Evolutionary conservation across 2,797 vertebrate species (phyloP).

Genomic region (Yasuhikotakia modesta): DNA sequence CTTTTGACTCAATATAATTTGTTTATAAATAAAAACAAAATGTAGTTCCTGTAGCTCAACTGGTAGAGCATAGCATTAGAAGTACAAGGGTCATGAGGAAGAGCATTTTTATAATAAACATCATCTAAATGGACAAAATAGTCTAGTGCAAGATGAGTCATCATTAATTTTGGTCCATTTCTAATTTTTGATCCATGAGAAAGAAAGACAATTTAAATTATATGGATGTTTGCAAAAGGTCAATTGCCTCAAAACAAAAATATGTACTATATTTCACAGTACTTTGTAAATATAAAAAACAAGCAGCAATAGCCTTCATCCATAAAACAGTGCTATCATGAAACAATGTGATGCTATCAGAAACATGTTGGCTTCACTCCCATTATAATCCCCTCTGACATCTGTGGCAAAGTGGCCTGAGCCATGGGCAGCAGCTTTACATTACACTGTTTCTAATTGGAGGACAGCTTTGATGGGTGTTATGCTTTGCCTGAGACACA

Average conservation of each 20-base stretch:
- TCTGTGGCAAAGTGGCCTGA: slow-evolving; percentile 54
- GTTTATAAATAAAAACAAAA: too few relatives aligned
- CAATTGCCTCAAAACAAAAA: not conserved
- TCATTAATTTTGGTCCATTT: not conserved
- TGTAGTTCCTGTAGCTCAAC: too few relatives aligned
- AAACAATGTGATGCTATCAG: slow-evolving; percentile 33
- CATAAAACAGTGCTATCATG: not conserved
- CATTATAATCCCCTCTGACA: slow-evolving; percentile 60
- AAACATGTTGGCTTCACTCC: slow-evolving; percentile 54
- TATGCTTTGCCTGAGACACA: slow-evolving; percentile 57
- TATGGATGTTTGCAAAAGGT: not conserved
- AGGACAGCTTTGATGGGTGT: slow-evolving; percentile 46
- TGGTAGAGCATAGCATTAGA: too few relatives aligned
- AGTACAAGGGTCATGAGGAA: too few relatives aligned
- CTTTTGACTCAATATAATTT: too few relatives aligned
- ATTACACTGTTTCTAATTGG: slow-evolving; percentile 44
- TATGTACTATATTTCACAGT: not conserved
- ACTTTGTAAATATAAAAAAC: slow-evolving; percentile 47
- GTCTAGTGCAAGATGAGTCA: not conserved
- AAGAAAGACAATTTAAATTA: too few relatives aligned
- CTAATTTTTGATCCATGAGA: not conserved
- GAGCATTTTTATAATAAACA: not conserved
- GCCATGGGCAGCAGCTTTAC: slow-evolving; percentile 25
- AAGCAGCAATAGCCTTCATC: slow-evolving; percentile 1
- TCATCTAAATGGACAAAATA: not conserved